These are phyloP conservation scores for Pedicia rivosa DNA, from an alignment of 2,888 invertebrate genomes.

Conservation along the genomic window DNA sequence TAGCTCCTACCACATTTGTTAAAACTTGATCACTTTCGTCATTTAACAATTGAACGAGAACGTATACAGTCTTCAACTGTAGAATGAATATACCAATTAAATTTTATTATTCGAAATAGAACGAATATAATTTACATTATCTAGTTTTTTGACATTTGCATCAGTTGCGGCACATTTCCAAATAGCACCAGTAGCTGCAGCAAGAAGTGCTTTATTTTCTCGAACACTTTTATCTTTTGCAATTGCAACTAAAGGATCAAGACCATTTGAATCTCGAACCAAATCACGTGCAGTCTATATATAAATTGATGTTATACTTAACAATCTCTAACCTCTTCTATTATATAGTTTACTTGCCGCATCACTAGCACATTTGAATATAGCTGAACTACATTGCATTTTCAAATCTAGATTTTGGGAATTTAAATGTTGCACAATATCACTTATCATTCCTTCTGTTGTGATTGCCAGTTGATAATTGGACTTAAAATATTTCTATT, in stretches of 20 bases:
- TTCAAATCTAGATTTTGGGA: constrained; percentile 59
- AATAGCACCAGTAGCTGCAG: constrained; percentile 81
- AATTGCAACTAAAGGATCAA: constrained; percentile 69
- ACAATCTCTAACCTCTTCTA: too few relatives aligned
- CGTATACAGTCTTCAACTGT: constrained; percentile 29
- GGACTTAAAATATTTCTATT: constrained; percentile 26
- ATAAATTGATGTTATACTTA: neutral
- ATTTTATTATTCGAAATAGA: constrained; percentile 20
- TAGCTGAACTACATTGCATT: constrained; percentile 77
- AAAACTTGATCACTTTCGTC: constrained; percentile 71
- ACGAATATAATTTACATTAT: constrained; percentile 40
- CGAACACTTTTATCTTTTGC: constrained; percentile 48
- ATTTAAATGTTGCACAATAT: constrained; percentile 67
- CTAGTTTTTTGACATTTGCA: constrained; percentile 64
- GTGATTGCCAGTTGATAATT: constrained; percentile 65
- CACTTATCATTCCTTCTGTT: constrained; percentile 76
- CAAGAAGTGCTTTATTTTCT: constrained; percentile 59
- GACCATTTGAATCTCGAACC: constrained; percentile 73
- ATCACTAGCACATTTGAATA: constrained; percentile 75
- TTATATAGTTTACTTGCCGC: constrained; percentile 21
- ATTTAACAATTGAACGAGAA: constrained; percentile 59
- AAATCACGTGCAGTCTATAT: constrained; percentile 51
- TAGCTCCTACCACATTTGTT: constrained; percentile 79
- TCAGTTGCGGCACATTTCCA: constrained; percentile 85
- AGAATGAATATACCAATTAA: neutral